Evolutionary conservation across 2,888 invertebrate genomes (phyloP).

Genomic region (Leptarthrus brevirostris): DNA sequence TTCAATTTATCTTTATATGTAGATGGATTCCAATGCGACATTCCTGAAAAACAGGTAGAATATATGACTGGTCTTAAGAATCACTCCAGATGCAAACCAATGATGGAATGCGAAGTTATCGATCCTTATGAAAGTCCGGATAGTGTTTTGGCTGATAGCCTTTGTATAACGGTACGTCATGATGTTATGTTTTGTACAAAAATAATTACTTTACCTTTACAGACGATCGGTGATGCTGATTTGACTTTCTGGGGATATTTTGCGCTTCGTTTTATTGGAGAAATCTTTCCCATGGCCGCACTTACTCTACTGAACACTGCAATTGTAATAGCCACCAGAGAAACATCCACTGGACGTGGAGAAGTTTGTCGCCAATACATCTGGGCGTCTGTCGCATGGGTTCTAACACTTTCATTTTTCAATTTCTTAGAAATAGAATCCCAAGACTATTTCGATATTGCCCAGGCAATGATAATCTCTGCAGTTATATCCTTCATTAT

Average conservation of each 20-base stretch:
- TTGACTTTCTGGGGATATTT: slow-evolving; percentile 79
- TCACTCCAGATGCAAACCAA: slow-evolving; percentile 70
- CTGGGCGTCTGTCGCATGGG: slow-evolving; percentile 79
- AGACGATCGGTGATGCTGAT: slow-evolving; percentile 72
- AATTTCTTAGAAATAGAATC: slow-evolving; percentile 57
- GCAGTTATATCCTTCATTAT: slow-evolving; percentile 71
- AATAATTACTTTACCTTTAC: too few relatives aligned
- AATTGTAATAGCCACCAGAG: slow-evolving; percentile 84
- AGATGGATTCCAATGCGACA: slow-evolving; percentile 73
- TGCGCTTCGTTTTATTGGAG: slow-evolving; percentile 76
- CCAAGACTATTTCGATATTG: neutral
- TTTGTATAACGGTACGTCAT: slow-evolving; percentile 70
- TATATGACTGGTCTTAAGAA: slow-evolving; percentile 62
- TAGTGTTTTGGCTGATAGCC: slow-evolving; percentile 76
- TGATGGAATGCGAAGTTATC: slow-evolving; percentile 77
- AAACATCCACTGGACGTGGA: slow-evolving; percentile 82
- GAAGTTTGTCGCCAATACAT: slow-evolving; percentile 84
- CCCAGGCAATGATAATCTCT: slow-evolving; percentile 46
- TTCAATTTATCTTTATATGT: too few relatives aligned
- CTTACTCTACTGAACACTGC: slow-evolving; percentile 79
- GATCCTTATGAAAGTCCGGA: slow-evolving; percentile 77
- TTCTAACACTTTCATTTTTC: slow-evolving; percentile 74
- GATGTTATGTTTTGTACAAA: slow-evolving; percentile 37
- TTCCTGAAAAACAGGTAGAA: slow-evolving; percentile 69
- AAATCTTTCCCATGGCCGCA: slow-evolving; percentile 80